phyloP scores from a whole-genome alignment of 2,888 invertebrate genomes.

The Trisateles emortualis region DNA sequence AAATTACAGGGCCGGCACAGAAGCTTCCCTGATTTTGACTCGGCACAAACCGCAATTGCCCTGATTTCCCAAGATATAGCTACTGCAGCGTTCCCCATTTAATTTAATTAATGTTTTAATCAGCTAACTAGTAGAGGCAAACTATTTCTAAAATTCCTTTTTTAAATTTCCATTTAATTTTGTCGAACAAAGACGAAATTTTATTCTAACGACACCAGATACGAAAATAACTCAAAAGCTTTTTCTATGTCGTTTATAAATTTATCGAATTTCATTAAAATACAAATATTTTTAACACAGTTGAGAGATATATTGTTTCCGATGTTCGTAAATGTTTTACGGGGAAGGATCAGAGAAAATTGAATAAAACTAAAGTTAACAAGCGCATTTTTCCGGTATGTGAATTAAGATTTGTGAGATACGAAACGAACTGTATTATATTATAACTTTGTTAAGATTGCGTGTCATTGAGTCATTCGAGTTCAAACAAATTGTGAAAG shows the following conservation, averaged over 20 bases:
- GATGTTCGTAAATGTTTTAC: constrained; percentile 29
- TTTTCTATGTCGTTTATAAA: constrained; percentile 30
- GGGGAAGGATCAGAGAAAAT: constrained; percentile 22
- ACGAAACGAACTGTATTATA: constrained; percentile 8
- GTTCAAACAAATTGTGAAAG: not conserved
- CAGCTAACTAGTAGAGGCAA: constrained; percentile 67
- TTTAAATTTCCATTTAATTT: constrained; percentile 29
- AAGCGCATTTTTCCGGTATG: constrained; percentile 5
- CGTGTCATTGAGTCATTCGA: not conserved
- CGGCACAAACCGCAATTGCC: constrained; percentile 50
- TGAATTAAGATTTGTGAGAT: constrained; percentile 8
- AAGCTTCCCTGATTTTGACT: constrained; percentile 32
- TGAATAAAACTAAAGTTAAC: constrained; percentile 19
- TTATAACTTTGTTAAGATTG: constrained; percentile 5
- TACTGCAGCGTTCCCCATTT: constrained; percentile 54
- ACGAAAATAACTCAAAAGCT: constrained; percentile 33
- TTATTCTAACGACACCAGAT: constrained; percentile 6
- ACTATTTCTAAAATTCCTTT: constrained; percentile 46
- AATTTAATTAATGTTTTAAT: constrained; percentile 81
- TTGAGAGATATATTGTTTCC: constrained; percentile 43
- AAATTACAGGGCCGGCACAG: constrained; percentile 34
- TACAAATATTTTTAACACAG: constrained; percentile 32
- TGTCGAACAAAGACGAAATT: constrained; percentile 28
- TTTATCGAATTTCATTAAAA: constrained; percentile 36
- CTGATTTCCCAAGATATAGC: constrained; percentile 77